A percentile compares a stretch with the other conserved stretches of the same genome.
phyloP scores from a whole-genome alignment of 2,797 vertebrate species.

The Enteromius thamalakanensis region DNA sequence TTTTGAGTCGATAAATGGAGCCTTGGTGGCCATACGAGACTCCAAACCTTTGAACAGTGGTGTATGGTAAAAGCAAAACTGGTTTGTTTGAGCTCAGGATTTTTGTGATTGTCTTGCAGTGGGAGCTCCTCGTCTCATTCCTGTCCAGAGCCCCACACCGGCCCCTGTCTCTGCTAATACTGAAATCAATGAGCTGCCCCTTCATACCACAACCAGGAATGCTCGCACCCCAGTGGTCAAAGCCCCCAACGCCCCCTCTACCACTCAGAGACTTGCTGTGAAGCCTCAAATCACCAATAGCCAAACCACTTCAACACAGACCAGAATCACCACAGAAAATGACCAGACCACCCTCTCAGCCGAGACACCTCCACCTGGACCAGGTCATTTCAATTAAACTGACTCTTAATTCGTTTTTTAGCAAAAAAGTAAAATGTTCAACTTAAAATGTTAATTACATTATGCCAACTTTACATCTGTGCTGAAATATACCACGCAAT shows the following conservation, averaged over 20 bases:
- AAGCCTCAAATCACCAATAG: conserved; percentile 56
- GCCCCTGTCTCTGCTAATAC: conserved; percentile 50
- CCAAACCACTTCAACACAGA: conserved; percentile 56
- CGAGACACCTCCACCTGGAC: conserved; percentile 58
- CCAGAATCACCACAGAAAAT: conserved; percentile 48
- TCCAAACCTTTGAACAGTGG: not conserved
- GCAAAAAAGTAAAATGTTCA: not conserved
- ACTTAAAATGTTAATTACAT: not conserved
- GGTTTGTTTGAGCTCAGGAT: conserved; percentile 9
- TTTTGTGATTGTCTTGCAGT: conserved; percentile 67
- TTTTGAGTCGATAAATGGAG: not conserved
- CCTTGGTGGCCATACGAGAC: not conserved
- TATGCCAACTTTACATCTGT: not conserved
- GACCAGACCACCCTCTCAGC: conserved; percentile 1
- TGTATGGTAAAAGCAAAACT: not conserved
- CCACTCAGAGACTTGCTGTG: conserved; percentile 59
- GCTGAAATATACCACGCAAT: not conserved
- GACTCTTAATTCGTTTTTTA: not conserved
- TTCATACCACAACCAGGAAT: conserved; percentile 56
- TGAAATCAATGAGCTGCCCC: conserved; percentile 41
- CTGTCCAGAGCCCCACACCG: conserved; percentile 59
- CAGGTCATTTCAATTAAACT: conserved; percentile 48
- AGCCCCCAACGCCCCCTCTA: conserved; percentile 49
- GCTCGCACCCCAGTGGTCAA: conserved; percentile 54
- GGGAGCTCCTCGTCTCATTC: conserved; percentile 60